Conservation (phyloP, 1,140 invertebrate species). For the Bombus haemorrhoidalis region DNA sequence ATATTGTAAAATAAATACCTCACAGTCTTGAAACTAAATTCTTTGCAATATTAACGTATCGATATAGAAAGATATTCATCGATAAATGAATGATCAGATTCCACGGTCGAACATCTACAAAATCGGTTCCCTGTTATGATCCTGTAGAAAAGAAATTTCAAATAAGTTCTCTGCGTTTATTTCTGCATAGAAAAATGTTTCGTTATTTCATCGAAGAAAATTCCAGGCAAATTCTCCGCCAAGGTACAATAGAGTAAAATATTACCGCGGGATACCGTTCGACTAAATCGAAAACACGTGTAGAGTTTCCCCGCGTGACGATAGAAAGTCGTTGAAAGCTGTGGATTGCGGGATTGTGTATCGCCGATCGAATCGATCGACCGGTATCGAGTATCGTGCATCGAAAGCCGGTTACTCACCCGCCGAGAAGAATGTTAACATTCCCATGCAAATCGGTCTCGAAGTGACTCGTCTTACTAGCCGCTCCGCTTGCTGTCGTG, state of each 20-base stretch:
- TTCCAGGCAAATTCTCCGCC: too few species aligned
- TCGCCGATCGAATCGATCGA: not conserved
- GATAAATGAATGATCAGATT: not conserved
- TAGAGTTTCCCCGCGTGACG: not conserved
- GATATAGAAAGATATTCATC: not conserved
- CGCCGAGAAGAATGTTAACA: slow-evolving; percentile 86
- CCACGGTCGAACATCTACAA: not conserved
- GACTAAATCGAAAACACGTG: not conserved
- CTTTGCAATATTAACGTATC: too few species aligned
- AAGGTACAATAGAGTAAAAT: too few species aligned
- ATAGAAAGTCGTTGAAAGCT: not conserved
- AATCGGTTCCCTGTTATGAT: not conserved
- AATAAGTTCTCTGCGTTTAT: not conserved
- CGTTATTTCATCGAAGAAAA: too few species aligned
- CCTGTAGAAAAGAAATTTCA: not conserved
- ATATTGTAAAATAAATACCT: not conserved
- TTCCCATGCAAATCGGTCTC: slow-evolving; percentile 83
- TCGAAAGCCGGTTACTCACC: slow-evolving; percentile 78
- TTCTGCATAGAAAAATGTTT: too few species aligned
- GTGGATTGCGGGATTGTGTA: not conserved
- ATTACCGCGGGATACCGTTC: not conserved
- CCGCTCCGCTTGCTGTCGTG: slow-evolving; percentile 68
- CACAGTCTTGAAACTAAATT: not conserved
- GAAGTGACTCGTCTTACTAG: slow-evolving; percentile 73
- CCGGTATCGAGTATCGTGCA: not conserved